These are phyloP conservation scores for Meriones unguiculatus DNA, from an alignment of 2,113 vertebrate species.

Conservation along the genomic window DNA sequence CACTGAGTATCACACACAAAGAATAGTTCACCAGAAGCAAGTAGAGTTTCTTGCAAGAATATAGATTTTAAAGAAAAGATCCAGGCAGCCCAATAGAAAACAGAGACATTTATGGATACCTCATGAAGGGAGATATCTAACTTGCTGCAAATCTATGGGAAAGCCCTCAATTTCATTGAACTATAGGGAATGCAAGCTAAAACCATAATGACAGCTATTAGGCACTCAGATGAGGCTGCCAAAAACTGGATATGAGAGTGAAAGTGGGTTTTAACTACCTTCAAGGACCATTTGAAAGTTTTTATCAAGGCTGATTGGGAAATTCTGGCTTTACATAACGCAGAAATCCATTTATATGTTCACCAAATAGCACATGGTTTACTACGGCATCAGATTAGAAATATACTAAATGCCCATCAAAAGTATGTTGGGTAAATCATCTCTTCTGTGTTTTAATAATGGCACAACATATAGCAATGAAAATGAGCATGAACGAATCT, in stretches of 20 bases:
- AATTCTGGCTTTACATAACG: not conserved
- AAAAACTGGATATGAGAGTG: not conserved
- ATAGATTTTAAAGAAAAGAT: not conserved
- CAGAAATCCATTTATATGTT: not conserved
- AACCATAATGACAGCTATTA: not conserved
- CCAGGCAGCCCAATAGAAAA: not conserved
- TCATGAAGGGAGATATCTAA: conserved; percentile 4
- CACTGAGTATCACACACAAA: not conserved
- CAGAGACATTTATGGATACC: not conserved
- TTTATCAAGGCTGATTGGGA: not conserved
- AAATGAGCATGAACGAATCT: conserved; percentile 22
- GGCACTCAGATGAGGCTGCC: not conserved
- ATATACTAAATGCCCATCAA: conserved; percentile 14
- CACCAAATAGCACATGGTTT: not conserved
- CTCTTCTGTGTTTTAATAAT: conserved; percentile 26
- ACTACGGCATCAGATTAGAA: not conserved
- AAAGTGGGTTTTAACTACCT: not conserved
- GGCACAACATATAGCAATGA: not conserved
- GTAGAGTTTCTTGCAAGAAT: not conserved
- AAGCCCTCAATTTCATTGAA: not conserved
- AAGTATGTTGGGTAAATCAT: conserved; percentile 4
- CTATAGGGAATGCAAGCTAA: conserved; percentile 33
- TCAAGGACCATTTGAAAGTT: not conserved
- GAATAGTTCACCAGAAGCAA: not conserved
- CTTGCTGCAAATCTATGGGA: not conserved